phyloP scores from a whole-genome alignment of 1,140 invertebrate species.

The Alviniconcha marisindica region DNA sequence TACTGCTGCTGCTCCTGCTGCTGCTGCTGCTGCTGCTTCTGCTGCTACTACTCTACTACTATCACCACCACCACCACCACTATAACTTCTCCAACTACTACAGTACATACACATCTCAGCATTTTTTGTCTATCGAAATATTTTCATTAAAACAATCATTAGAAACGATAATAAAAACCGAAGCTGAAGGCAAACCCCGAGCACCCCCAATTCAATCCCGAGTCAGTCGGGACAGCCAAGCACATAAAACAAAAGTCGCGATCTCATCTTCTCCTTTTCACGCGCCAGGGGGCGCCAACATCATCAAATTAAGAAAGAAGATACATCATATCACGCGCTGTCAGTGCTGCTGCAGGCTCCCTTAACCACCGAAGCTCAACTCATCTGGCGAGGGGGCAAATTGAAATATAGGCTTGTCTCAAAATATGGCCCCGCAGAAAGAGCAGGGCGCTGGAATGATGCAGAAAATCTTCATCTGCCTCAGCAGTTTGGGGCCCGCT shows the following conservation, averaged over 20 bases:
- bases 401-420: constrained; percentile 39
- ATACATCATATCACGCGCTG: constrained; percentile 41
- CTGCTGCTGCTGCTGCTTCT: too few species aligned
- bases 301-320: constrained; percentile 42
- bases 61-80: too few species aligned
- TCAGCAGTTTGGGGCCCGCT: constrained; percentile 31
- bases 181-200: too few species aligned
- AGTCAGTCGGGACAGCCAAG: background rate
- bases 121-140: too few species aligned
- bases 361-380: background rate
- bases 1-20: too few species aligned
- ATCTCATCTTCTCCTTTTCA: constrained; percentile 32
- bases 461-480: constrained; percentile 16
- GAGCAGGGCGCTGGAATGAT: constrained; percentile 5
- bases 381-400: constrained; percentile 4
- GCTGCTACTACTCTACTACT: too few species aligned
- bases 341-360: background rate
- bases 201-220: background rate
- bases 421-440: constrained; percentile 34
- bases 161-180: too few species aligned
- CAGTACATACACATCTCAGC: too few species aligned
- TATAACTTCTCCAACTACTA: too few species aligned
- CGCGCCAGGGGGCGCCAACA: constrained; percentile 22
- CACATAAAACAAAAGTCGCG: constrained; percentile 36
- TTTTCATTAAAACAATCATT: too few species aligned